Percentiles rank a stretch among this genome's conserved stretches.
Conservation (phyloP, 2,113 vertebrate species). For the Seriola quinqueradiata region DNA sequence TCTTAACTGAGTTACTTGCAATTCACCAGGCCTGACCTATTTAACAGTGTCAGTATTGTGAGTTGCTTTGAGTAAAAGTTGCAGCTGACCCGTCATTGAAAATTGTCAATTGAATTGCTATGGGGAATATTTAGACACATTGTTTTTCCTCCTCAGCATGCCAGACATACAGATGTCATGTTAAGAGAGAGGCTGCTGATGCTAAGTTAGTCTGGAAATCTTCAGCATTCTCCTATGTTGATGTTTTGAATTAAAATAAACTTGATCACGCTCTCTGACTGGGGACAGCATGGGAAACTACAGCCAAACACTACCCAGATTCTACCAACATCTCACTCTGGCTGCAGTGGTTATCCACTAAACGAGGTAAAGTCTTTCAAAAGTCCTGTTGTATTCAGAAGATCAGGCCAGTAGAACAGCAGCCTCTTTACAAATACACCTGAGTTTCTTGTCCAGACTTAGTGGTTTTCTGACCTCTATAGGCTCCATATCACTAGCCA, state of each 20-base stretch:
- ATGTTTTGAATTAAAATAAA: not conserved
- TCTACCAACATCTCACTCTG: too few relatives aligned
- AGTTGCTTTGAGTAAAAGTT: not conserved
- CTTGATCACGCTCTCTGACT: not conserved
- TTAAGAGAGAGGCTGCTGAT: not conserved
- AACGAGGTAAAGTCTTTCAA: not conserved
- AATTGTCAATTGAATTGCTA: not conserved
- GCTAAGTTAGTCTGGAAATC: not conserved
- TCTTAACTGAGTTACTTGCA: conserved; percentile 23
- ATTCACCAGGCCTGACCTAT: conserved; percentile 1
- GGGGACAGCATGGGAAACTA: not conserved
- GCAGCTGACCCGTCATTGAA: not conserved
- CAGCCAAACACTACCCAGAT: too few relatives aligned
- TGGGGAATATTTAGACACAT: not conserved
- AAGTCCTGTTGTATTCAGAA: not conserved
- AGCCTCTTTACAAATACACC: not conserved
- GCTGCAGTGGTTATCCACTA: not conserved
- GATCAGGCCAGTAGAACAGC: not conserved
- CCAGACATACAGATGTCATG: conserved; percentile 1
- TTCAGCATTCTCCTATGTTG: not conserved
- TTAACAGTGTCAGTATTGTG: conserved; percentile 9
- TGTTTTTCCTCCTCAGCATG: not conserved
- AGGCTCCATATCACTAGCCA: conserved; percentile 92
- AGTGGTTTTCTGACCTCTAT: conserved; percentile 86
- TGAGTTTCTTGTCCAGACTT: not conserved